These are phyloP conservation scores for Cremastinae sp. DNA, from an alignment of 2,888 invertebrate species.

Conservation along the genomic window DNA sequence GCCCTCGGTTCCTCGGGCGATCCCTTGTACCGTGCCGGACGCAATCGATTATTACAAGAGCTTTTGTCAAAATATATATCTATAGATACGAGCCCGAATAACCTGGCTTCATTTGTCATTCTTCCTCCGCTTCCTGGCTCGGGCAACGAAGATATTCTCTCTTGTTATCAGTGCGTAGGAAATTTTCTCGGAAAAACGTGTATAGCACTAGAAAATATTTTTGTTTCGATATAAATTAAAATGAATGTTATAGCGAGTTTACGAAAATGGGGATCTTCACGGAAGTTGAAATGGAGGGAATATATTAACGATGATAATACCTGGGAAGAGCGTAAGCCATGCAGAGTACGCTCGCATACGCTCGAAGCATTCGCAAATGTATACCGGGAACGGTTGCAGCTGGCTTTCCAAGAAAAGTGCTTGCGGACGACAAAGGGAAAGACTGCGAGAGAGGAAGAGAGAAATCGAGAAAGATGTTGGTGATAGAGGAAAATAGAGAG, in stretches of 20 bases:
- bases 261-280: conserved; percentile 2
- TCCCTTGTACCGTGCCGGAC: conserved; percentile 39
- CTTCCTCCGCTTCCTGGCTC: conserved; percentile 15
- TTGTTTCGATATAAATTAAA: too few species aligned
- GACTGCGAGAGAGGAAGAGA: conserved; percentile 21
- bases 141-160: neutral
- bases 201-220: too few species aligned
- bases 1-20: conserved; percentile 42
- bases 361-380: conserved; percentile 47
- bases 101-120: neutral
- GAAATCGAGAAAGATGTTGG: neutral
- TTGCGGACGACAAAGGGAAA: conserved; percentile 47
- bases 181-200: neutral
- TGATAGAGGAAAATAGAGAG: conserved; percentile 24
- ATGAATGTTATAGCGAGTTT: conserved; percentile 18
- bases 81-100: neutral
- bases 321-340: conserved; percentile 8
- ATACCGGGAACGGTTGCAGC: conserved; percentile 50
- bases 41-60: conserved; percentile 51
- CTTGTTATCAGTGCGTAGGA: neutral
- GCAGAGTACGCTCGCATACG: neutral
- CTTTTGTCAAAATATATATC: conserved; percentile 29
- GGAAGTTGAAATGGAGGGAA: conserved; percentile 42
- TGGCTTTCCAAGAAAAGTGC: conserved; percentile 52
- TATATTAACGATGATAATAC: conserved; percentile 51